Percentiles rank a stretch among this genome's conserved stretches.
These are phyloP conservation scores for Holacanthus passer DNA, from an alignment of 2,113 vertebrate genomes.

Conservation along the genomic window DNA sequence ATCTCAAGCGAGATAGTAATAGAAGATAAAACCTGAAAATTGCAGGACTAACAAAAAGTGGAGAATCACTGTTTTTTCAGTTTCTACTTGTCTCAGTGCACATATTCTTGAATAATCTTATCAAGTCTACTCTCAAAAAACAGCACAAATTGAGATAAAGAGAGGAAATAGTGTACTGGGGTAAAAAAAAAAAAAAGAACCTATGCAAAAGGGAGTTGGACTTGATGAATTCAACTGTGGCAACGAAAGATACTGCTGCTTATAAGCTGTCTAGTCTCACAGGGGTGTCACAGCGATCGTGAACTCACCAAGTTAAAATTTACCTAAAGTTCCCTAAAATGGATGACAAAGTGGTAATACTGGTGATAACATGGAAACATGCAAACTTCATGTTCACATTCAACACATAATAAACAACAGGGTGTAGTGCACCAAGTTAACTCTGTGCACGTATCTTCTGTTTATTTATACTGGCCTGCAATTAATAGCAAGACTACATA, in stretches of 20 bases:
- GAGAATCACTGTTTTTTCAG: neutral
- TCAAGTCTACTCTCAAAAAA: neutral
- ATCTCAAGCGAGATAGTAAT: neutral
- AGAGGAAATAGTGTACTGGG: neutral
- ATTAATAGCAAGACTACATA: neutral
- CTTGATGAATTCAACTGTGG: neutral
- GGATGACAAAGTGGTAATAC: too few species aligned
- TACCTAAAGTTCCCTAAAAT: too few species aligned
- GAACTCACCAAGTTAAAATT: too few species aligned
- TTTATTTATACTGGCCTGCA: neutral
- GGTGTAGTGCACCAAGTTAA: neutral
- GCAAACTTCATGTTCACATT: too few species aligned
- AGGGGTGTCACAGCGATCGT: too few species aligned
- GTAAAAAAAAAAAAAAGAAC: neutral
- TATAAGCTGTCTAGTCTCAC: neutral
- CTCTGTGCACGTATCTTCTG: neutral
- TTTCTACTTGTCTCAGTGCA: neutral
- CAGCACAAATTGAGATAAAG: neutral
- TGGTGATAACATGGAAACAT: too few species aligned
- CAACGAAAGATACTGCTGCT: too few species aligned
- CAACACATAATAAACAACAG: too few species aligned
- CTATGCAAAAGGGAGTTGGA: neutral
- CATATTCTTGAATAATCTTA: constrained; percentile 1
- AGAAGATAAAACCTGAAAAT: neutral
- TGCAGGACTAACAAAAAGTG: neutral